phyloP scores from a whole-genome alignment of 2,113 vertebrate genomes.

The Micronycteris hirsuta region DNA sequence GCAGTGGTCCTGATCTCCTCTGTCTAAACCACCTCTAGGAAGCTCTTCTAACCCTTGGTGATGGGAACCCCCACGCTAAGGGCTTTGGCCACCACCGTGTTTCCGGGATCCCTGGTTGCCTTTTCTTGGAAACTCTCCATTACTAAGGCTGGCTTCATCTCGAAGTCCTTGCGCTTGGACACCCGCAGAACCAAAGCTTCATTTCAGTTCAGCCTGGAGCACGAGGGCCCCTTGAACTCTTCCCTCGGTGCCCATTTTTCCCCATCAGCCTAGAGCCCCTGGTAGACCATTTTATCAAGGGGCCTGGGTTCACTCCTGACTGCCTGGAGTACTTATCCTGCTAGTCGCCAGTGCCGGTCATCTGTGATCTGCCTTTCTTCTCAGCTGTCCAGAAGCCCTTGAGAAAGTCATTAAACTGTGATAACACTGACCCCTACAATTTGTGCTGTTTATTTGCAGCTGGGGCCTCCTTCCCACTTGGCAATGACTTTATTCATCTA shows the following conservation, averaged over 20 bases:
- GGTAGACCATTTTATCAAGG: not conserved
- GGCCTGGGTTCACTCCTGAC: not conserved
- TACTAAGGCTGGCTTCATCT: not conserved
- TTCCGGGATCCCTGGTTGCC: not conserved
- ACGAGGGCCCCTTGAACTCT: no score
- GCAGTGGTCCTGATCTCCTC: no score
- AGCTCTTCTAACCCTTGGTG: not conserved
- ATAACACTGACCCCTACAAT: not conserved
- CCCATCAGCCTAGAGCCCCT: not conserved
- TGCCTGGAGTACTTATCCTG: not conserved
- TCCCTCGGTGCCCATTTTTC: fast-evolving
- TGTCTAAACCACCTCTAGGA: not conserved
- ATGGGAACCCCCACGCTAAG: no score
- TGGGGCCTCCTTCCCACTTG: not conserved
- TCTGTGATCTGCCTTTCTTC: not conserved
- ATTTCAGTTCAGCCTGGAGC: not conserved
- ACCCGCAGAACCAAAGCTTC: not conserved
- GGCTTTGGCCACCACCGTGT: no score
- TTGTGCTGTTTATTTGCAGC: not conserved
- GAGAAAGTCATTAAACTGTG: not conserved
- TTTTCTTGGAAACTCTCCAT: not conserved
- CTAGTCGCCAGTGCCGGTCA: not conserved
- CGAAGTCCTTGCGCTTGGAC: not conserved
- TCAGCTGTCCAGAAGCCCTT: not conserved
- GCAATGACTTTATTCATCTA: not conserved